Evolutionary conservation across 1,140 invertebrate genomes (phyloP).

Genomic region (Linepithema humile): DNA sequence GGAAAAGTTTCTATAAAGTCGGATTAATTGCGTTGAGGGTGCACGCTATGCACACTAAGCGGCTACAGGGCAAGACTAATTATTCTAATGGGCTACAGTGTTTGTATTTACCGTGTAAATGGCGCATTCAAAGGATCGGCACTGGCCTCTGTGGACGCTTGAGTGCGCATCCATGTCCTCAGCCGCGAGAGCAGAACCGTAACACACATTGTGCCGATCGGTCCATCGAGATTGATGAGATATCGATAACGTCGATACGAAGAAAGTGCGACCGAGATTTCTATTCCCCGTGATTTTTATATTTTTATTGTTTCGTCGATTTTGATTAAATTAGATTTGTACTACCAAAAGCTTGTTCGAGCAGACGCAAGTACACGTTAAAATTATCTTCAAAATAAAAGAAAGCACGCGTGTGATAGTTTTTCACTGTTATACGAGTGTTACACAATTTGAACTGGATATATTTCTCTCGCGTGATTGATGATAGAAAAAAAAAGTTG

Average conservation of each 20-base stretch:
- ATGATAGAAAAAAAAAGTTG: not conserved
- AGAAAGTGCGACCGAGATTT: constrained; percentile 22
- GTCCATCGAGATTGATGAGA: constrained; percentile 45
- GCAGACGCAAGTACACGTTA: not conserved
- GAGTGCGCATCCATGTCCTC: constrained; percentile 47
- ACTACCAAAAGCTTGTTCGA: not conserved
- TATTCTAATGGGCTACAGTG: constrained; percentile 75
- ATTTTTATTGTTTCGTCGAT: constrained; percentile 6
- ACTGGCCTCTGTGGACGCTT: constrained; percentile 50
- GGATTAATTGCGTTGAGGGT: constrained; percentile 63
- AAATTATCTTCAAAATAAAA: not conserved
- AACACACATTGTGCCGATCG: constrained; percentile 40
- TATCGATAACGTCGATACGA: constrained; percentile 32
- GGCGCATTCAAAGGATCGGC: constrained; percentile 71
- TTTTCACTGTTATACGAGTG: not conserved
- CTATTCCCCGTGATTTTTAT: not conserved
- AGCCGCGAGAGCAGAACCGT: constrained; percentile 28
- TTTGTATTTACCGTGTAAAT: constrained; percentile 72
- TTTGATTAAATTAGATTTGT: not conserved
- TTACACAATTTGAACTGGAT: not conserved
- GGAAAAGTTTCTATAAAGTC: constrained; percentile 7
- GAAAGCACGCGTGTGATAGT: not conserved
- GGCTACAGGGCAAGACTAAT: constrained; percentile 68
- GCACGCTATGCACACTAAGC: constrained; percentile 13
- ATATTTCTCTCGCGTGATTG: not conserved